Percentiles rank a stretch among this genome's conserved stretches.
Evolutionary conservation across 2,113 vertebrate genomes (phyloP).

Genomic region (Conger conger): DNA sequence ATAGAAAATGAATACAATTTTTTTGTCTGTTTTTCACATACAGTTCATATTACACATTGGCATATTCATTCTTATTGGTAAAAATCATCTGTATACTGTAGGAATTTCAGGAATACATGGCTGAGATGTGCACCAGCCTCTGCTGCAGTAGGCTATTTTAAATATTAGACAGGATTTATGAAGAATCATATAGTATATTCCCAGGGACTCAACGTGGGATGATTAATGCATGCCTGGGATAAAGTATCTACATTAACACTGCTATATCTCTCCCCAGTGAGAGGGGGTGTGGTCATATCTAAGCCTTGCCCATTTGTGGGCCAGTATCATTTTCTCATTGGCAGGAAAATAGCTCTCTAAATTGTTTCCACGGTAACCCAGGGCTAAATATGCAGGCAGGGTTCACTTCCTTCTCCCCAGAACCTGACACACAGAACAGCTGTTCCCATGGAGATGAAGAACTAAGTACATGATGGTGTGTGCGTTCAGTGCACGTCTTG

Average conservation of each 20-base stretch:
- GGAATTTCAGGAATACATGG: background rate
- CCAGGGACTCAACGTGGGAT: background rate
- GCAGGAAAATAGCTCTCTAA: background rate
- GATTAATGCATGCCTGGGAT: background rate
- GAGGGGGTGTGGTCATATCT: background rate
- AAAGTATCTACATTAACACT: too few species aligned
- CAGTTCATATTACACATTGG: too few species aligned
- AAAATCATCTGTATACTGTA: too few species aligned
- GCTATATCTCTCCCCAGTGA: background rate
- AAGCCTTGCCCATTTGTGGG: background rate
- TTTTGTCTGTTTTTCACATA: background rate
- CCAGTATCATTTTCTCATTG: background rate
- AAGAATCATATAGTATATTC: background rate
- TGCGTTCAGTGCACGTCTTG: background rate
- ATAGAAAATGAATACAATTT: background rate
- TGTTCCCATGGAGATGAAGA: conserved; percentile 3
- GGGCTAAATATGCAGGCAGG: background rate
- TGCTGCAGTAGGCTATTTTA: background rate
- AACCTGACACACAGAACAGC: background rate
- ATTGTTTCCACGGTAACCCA: conserved; percentile 1
- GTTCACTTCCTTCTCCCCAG: conserved; percentile 6
- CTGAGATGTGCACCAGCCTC: background rate
- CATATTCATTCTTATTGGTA: too few species aligned
- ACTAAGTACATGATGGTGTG: background rate
- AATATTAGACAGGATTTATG: background rate